Conservation (phyloP, 2,113 vertebrate species). For the Ameiurus melas region DNA sequence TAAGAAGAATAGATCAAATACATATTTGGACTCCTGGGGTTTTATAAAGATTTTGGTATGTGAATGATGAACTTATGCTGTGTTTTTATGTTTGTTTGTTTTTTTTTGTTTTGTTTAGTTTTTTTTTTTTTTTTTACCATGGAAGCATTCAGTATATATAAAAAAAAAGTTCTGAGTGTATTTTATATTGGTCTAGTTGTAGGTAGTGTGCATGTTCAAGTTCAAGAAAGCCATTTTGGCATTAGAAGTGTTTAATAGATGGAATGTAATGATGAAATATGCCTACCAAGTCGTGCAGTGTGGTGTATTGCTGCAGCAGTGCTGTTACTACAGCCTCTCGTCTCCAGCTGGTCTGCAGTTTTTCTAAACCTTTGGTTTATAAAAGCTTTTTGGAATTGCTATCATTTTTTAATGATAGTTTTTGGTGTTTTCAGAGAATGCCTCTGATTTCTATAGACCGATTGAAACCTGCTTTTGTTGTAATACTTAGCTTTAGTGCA, state of each 20-base stretch:
- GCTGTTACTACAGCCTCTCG: background rate
- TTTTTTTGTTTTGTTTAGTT: too few species aligned
- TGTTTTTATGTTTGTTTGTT: background rate
- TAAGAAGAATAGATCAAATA: slow-evolving; percentile 3
- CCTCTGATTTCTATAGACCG: slow-evolving; percentile 1
- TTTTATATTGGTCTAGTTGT: slow-evolving; percentile 27
- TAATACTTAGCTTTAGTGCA: slow-evolving; percentile 23
- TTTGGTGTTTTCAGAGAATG: slow-evolving; percentile 18
- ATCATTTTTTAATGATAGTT: background rate
- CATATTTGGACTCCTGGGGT: background rate
- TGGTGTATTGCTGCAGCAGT: slow-evolving; percentile 17
- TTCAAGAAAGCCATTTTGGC: background rate
- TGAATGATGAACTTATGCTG: slow-evolving; percentile 9
- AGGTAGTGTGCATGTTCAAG: slow-evolving; percentile 33
- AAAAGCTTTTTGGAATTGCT: slow-evolving; percentile 13
- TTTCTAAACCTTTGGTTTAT: slow-evolving; percentile 17
- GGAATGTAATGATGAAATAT: background rate
- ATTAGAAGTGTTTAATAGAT: slow-evolving; percentile 7
- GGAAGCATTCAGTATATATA: slow-evolving; percentile 9
- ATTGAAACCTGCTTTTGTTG: slow-evolving; percentile 14
- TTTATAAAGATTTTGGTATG: background rate
- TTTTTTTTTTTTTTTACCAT: background rate
- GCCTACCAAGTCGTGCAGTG: background rate
- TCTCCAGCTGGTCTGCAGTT: slow-evolving; percentile 47
- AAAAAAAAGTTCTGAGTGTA: slow-evolving; percentile 7